These are phyloP conservation scores for Dromas ardeola DNA, from an alignment of 2,113 vertebrate species.

Conservation along the genomic window DNA sequence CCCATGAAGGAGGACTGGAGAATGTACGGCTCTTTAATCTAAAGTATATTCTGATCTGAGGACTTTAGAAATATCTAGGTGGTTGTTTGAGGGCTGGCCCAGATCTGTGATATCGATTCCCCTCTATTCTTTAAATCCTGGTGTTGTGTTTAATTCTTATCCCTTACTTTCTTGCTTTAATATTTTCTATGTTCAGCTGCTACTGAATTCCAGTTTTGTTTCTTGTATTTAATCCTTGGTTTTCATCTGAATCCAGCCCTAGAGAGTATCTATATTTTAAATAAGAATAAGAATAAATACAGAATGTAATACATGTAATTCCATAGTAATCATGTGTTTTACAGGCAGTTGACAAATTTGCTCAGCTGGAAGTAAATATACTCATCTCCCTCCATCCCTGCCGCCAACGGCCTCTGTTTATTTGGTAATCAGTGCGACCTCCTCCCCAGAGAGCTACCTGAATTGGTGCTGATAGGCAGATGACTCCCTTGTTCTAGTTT, in stretches of 20 bases:
- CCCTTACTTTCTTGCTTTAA: neutral
- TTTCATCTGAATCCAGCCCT: neutral
- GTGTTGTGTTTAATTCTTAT: neutral
- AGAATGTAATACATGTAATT: slow-evolving; percentile 42
- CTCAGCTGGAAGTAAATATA: slow-evolving; percentile 14
- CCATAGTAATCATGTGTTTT: slow-evolving; percentile 42
- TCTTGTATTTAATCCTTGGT: neutral
- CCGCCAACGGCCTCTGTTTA: neutral
- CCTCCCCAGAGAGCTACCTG: slow-evolving; percentile 49
- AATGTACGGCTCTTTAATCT: neutral
- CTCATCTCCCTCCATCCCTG: neutral
- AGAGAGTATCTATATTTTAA: neutral
- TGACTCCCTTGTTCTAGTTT: neutral
- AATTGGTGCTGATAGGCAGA: slow-evolving; percentile 40
- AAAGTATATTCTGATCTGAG: neutral
- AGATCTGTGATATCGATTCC: neutral
- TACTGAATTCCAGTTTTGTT: neutral
- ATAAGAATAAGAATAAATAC: neutral
- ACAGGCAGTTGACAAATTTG: slow-evolving; percentile 53
- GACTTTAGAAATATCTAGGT: neutral
- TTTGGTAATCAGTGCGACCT: slow-evolving; percentile 18
- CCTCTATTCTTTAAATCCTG: neutral
- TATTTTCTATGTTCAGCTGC: neutral
- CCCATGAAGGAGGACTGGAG: neutral
- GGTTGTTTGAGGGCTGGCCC: neutral